Base-by-base conservation (phyloP, 2,797 vertebrate species). In the Glyptemys insculpta region DNA sequence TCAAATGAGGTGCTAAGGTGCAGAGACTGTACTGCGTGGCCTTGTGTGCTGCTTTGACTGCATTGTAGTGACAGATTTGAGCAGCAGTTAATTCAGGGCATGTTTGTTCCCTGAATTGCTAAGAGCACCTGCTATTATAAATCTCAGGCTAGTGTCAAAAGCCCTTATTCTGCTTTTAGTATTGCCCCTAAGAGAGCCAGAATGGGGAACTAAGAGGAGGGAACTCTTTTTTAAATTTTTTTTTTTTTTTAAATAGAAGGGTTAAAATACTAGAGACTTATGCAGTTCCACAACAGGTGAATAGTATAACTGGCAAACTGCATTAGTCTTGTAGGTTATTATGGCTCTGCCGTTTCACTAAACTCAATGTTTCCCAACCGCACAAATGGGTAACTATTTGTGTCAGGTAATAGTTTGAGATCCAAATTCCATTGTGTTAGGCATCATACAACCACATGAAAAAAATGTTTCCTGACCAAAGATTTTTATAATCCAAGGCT, bases 71-170 rank as follows among this genome's bases (percentile, higher is more conserved):
- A 1, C 59, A 29, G 31, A 6, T 47, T 47, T 8, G 2, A 62
- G 44, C 31, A 41, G 31, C 37, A 12, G 27, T 54, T 88, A 59
- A 16, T 6, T 27, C 44, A 31, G 81, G 54, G 29, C 10, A 18
- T 0, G 0, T 7, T 50, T 12, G 12, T 25, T 54, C 72, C 54
- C 19, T 68, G 9, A 1, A 18, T 1, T 8, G 19, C 5, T 21
- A 23, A 25, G 72, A 57, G 27, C 14, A 9, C 0, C 10, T 7
- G 4, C 19, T 0, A 0, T 4, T 6, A 1, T 9, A 10, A 15
- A 0, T 14, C 19, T 12, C 9, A 1, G 31, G 29, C 0, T n/a
- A n/a, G 18, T n/a, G 6, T n/a, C 10, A 7, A 41, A 74, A 89
- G 25, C 41, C 72, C 16, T 21, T 57, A 23, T 19, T 72, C 53